Conservation (phyloP, 2,888 invertebrate species). For the Clitarchus hookeri region DNA sequence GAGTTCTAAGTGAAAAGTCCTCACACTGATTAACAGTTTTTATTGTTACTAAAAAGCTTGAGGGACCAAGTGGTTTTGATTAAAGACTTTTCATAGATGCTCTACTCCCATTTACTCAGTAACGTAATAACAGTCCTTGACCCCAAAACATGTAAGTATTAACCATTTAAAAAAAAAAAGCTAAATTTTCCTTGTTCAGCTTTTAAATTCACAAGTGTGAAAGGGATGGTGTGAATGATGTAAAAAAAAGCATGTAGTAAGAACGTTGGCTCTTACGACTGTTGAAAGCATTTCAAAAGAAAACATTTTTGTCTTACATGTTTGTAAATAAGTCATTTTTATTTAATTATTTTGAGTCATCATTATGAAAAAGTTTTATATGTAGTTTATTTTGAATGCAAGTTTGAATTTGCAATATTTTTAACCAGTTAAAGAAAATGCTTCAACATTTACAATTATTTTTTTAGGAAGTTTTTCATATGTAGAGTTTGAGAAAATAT, state of each 20-base stretch:
- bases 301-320: not conserved
- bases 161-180: conserved; percentile 26
- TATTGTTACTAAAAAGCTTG: conserved; percentile 35
- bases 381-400: not conserved
- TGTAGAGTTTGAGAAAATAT: not conserved
- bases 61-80: conserved; percentile 37
- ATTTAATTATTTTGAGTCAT: not conserved
- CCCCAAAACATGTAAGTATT: conserved; percentile 24
- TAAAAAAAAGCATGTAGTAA: not conserved
- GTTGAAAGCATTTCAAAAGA: conserved; percentile 14
- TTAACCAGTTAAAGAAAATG: not conserved
- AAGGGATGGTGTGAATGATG: not conserved
- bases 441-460: not conserved
- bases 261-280: not conserved
- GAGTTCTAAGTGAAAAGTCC: not conserved
- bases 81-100: conserved; percentile 22
- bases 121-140: conserved; percentile 24
- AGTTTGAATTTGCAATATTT: not conserved
- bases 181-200: conserved; percentile 6
- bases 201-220: conserved; percentile 3
- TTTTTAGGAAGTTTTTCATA: not conserved
- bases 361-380: not conserved
- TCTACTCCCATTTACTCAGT: conserved; percentile 18
- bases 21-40: not conserved
- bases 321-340: conserved; percentile 24